Base-by-base conservation (phyloP, 2,797 vertebrate genomes). In the Acropternis orthonyx region DNA sequence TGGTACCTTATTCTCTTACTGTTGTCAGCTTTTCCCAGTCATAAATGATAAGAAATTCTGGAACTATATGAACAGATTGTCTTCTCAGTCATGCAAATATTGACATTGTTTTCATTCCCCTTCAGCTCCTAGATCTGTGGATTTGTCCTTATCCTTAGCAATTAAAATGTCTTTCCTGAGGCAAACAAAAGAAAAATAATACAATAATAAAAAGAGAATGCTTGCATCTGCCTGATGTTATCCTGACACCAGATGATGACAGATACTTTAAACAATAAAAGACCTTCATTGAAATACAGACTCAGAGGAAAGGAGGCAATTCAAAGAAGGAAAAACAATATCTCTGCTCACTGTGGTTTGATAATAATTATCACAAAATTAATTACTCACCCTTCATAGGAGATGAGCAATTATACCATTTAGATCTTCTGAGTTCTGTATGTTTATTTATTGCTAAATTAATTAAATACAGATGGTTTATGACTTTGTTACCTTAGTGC, bases 401-500 rank as follows among this genome's bases (percentile, higher is more conserved):
- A 95, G 44, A 32, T 44, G 20, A 89, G 48, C 43, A 91, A 89
- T 89, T 91, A 73, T 28, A 63, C 19, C 24, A 66, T 71, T 95
- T 80, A 67, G 48, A 77, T 93, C 62, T 84, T 90, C 39, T 36
- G 69, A 77, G 30, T 63, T 76, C 43, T 79, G 2, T 66, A 16
- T 71, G 23, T 75, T 92, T 95, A 84, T 88, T 95, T 92, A 78
- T 92, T 92, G 74, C 51, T 59, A 84, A 90, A 90, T 94, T 93
- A 91, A 95, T 95, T 93, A 91, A 91, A 89, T 72, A 78, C 27
- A 81, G 79, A 58, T 37, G n/a, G n/a, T 69, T 88, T 94, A 55
- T 75, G 66, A 61, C 88, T 80, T 89, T 56, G 39, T 76, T 93
- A 79, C 77, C 39, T 91, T 66, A 24, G 41, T 44, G 28, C n/a